Base-by-base conservation (phyloP, 2,888 invertebrate species). In the Gastracanthus pulcherrimus region DNA sequence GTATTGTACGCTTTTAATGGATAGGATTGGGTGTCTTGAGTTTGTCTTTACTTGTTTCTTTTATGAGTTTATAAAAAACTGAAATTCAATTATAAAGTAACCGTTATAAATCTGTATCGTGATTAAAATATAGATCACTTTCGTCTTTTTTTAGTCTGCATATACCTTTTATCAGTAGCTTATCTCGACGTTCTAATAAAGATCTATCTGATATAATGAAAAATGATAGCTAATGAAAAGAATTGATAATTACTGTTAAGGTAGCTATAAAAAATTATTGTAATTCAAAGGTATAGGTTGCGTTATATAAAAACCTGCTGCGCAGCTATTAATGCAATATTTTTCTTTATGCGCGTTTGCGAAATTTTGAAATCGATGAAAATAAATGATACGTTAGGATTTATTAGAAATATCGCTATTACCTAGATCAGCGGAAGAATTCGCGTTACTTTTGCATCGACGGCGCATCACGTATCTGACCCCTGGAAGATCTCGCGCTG, bases 381-480 rank as follows among this genome's bases (percentile, higher is more conserved):
- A n/a, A n/a, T n/a, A n/a, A n/a, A n/a, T n/a, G n/a, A n/a, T n/a
- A 11, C 45, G 5, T 45, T n/a, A 45, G 13, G 45, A n/a, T 19
- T 62, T 19, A 36, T 34, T 62, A 34, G 62, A 62, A 62, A 62
- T 34, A 36, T 34, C 45, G 45, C 34, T 34, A 62, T 62, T 62
- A 19, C 62, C 58, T n/a, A 45, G 45, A n/a, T 45, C n/a, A n/a
- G 41, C 41, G 41, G 13, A 4, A 2, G 13, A 11, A 3, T 26
- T 23, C 29, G 58, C 58, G 11, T 23, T 23, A 16, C 19, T 62
- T 41, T 23, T 23, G 41, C 6, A 72, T 29, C 66, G 23, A 3
- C 2, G 13, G 55, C 38, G 64, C 64, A 66, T 48, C 75, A 76
- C 55, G 70, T 67, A 67, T 7, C 38, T 62, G 60, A 60, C 55